A percentile compares a stretch with the other conserved stretches of the same genome.
Conservation (phyloP, 2,113 vertebrate genomes). For the Cavia aperea region DNA sequence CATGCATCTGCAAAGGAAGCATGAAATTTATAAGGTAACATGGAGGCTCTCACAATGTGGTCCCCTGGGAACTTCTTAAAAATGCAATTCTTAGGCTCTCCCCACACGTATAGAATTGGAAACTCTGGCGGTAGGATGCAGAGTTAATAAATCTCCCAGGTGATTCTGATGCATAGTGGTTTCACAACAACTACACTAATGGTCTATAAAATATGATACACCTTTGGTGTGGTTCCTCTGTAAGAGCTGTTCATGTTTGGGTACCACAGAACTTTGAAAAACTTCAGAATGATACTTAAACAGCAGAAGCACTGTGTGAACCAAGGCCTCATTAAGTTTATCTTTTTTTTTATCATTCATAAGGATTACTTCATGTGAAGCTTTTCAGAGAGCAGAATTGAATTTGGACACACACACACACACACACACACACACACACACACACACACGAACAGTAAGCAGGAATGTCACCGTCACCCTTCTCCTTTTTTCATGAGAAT, state of each 20-base stretch:
- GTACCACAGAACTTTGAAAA: not conserved
- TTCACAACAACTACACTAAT: not conserved
- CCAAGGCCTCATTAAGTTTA: not conserved
- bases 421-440: not conserved
- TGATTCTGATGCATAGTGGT: not conserved
- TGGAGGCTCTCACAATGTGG: not conserved
- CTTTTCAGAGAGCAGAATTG: not conserved
- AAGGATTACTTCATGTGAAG: not conserved
- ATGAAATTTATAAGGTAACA: not conserved
- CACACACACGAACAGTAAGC: not conserved
- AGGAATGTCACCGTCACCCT: not conserved
- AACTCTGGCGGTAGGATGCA: not conserved
- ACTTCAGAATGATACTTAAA: not conserved
- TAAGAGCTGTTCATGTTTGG: not conserved
- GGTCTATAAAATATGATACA: not conserved
- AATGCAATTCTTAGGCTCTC: not conserved
- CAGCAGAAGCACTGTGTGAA: not conserved
- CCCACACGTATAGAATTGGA: not conserved
- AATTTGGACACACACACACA: not conserved
- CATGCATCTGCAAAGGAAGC: not conserved
- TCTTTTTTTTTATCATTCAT: not conserved
- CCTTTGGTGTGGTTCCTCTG: fast-evolving
- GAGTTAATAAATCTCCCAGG: not conserved
- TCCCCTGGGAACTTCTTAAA: not conserved
- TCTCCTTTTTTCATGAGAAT: not conserved